Evolutionary conservation across 2,888 invertebrate species (phyloP).

Genomic region (Rotaria socialis): DNA sequence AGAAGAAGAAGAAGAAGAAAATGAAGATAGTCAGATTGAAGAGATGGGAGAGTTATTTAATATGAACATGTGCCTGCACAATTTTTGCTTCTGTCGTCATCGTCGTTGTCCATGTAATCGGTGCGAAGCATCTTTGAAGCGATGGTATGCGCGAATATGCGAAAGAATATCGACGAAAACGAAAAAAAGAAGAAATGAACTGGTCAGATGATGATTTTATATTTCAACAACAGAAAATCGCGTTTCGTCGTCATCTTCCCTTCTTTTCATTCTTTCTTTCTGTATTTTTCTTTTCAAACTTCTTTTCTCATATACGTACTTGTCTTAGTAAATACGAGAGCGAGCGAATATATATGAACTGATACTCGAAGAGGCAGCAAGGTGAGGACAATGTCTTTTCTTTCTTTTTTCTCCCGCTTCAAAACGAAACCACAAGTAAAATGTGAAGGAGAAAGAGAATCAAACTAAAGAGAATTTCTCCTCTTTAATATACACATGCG

Average conservation of each 20-base stretch:
- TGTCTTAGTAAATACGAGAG: background rate
- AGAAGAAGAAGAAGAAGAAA: constrained; percentile 21
- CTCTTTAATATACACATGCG: background rate
- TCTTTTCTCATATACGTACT: background rate
- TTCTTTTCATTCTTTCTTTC: constrained; percentile 9
- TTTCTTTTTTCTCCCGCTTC: background rate
- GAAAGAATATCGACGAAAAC: background rate
- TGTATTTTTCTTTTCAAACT: background rate
- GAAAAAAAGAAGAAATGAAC: constrained; percentile 6
- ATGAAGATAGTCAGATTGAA: constrained; percentile 10
- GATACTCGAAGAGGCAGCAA: constrained; percentile 19
- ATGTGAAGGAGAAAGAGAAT: constrained; percentile 14
- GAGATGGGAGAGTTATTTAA: constrained; percentile 18
- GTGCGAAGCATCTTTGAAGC: constrained; percentile 7
- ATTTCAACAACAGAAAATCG: constrained; percentile 7
- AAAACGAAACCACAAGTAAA: background rate
- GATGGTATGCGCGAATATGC: background rate
- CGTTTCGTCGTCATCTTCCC: background rate
- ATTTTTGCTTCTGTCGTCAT: constrained; percentile 17
- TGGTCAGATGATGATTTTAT: constrained; percentile 28
- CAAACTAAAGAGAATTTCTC: background rate
- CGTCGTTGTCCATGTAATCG: background rate
- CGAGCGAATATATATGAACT: background rate
- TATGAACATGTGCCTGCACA: background rate
- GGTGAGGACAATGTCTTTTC: constrained; percentile 13